Base-by-base conservation (phyloP, 2,888 invertebrate genomes). In the Nysson spinosus region DNA sequence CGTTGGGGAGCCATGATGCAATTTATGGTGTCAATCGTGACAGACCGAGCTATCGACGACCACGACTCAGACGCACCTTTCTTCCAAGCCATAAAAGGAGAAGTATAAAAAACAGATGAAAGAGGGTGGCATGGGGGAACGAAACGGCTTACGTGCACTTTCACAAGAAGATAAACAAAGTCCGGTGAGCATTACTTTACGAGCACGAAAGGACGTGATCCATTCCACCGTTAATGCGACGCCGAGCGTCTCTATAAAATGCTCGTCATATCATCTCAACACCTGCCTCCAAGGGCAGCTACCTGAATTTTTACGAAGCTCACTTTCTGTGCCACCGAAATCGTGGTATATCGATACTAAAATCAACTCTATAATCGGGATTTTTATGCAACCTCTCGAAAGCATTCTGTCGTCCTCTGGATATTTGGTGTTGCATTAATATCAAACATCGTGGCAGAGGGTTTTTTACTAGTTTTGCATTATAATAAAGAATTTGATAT, bases 201-300 rank as follows among this genome's bases (percentile, higher is more conserved):
- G 86, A 83, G 83, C 77, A 71, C 22, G 35, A 40, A 69, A 75
- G 75, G 75, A 85, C 84, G 86, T 86, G 85, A 85, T 84, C 85
- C 85, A 85, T 86, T 84, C 78, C 75, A 76, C 69, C 79, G 85
- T 85, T 85, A 85, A 86, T 83, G 83, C 78, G 81, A 82, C 79
- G 75, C 73, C 74, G 69, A 77, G 77, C 73, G 74, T 80, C 79
- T 78, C 82, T 78, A 81, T 84, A 82, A 85, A 83, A 82, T 75
- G 43, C 64, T 60, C 60, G 57, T 52, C 63, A 72, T 67, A 63
- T 54, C 52, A 40, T 44, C 44, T 51, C 49, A 26, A 24, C 14
- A 7, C 9, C 11, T 19, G 9, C n/a, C 20, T 39, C n/a, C n/a
- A n/a, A n/a, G n/a, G 39, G n/a, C 2, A 20, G 39, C 9, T 4